Base-by-base conservation (phyloP, 1,140 invertebrate genomes). In the Chelonus insularis region DNA sequence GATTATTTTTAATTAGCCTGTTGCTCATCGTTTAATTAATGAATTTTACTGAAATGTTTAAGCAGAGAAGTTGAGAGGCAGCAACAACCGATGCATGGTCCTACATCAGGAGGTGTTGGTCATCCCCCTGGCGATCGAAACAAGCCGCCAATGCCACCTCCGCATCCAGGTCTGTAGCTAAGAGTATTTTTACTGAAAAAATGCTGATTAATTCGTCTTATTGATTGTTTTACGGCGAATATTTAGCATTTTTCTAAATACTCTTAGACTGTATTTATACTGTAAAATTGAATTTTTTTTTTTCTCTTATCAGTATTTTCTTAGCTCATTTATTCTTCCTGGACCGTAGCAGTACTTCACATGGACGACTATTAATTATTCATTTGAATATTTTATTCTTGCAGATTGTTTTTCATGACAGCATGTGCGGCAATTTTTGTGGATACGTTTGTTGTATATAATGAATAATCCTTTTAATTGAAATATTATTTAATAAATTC, bases 101-200 rank as follows among this genome's bases (percentile, higher is more conserved):
- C 74, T 61, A 67, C 72, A 65, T 63, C 70, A 43, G 68, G 69
- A 62, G 70, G 74, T 71, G 66, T 71, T 41, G 75, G 65, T 60
- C 71, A 68, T 67, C 68, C 72, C 63, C 68, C 74, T 66, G 73
- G 71, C 68, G 76, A 78, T 69, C 68, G 74, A 75, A 76, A 77
- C 74, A 79, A 80, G 78, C 73, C 77, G 74, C 77, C 78, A 70
- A 80, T 81, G 73, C 77, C n/a, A n/a, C n/a, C n/a, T n/a, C n/a
- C n/a, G n/a, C n/a, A 81, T 70, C 69, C 77, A 81, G 79, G 79
- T 80, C 78, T 81, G 79, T 81, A 81, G 76, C 73, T 81, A 77
- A 79, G 76, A 77, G 78, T 80, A 79, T 78, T 74, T 72, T 67
- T 63, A 51, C 51, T 64, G 69, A 72, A 73, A 66, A 73, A 61